Base-by-base conservation (phyloP, 2,113 vertebrate species). In the Limnothrissa miodon region DNA sequence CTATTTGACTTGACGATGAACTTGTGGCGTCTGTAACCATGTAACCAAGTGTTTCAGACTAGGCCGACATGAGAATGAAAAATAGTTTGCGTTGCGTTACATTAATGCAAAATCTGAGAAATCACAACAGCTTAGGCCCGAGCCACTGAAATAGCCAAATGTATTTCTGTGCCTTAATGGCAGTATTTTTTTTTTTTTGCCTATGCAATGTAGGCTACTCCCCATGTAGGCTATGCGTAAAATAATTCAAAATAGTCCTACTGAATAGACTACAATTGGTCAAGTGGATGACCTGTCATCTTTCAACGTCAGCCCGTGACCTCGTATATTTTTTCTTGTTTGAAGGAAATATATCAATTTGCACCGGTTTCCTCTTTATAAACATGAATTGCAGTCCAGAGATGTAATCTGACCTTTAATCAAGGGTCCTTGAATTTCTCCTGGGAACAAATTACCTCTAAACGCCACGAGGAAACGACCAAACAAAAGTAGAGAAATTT, bases 301-400 rank as follows among this genome's bases (percentile, higher is more conserved):
- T 79, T 29, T 33, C 84, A 53, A 82, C 83, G 82, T 82, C 80
- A 80, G 80, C 36, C 86, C 87, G 17, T 74, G 66, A 89, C 81
- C 90, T 87, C 87, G 83, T 66, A n/a, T 85, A 85, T 86, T 84
- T 86, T 81, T 45, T 59, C 21, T 45, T 39, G 25, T 74, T 74
- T 74, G 66, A 74, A 3, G 86, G 25, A 91, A 88, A 91, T 92
- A 87, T 92, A 92, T 91, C 88, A 91, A 89, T 90, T 87, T 81
- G 23, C 51, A 0, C 8, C 56, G 83, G 79, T 90, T 90, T 90
- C 90, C 89, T 89, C 89, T 79, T 80, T 25, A 42, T 17, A 39
- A 82, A 48, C 44, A 83, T 39, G 48, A 84, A 81, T 25, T 33
- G 44, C 17, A 74, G 82, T 78, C 59, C 15, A 78, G 11, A 66